Evolutionary conservation across 2,888 invertebrate species (phyloP).

Genomic region (Buathra laborator): DNA sequence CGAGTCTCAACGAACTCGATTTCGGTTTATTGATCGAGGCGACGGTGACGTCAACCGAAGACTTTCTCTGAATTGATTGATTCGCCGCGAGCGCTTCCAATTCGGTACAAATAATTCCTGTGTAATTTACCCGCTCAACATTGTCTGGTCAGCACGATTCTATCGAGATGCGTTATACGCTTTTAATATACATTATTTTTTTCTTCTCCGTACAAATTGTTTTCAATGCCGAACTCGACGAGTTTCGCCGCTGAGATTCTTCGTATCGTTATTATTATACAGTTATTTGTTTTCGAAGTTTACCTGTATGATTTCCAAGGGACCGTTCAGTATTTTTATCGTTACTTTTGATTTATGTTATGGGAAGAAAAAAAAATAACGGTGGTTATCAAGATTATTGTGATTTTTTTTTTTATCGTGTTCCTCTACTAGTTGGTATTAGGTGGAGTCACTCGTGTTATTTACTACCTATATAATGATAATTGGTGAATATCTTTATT

Average conservation of each 20-base stretch:
- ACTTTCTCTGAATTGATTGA: constrained; percentile 82
- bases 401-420: constrained; percentile 52
- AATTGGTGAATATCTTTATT: constrained; percentile 25
- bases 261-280: constrained; percentile 29
- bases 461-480: constrained; percentile 23
- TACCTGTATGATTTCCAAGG: constrained; percentile 53
- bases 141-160: constrained; percentile 51
- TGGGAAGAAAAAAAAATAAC: constrained; percentile 4
- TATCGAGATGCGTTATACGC: constrained; percentile 13
- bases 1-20: constrained; percentile 93
- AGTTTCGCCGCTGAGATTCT: constrained; percentile 15
- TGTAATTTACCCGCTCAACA: constrained; percentile 60
- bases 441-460: constrained; percentile 46
- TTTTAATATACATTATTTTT: background rate
- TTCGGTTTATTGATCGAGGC: constrained; percentile 95
- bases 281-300: constrained; percentile 23
- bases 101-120: background rate
- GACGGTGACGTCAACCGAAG: constrained; percentile 89
- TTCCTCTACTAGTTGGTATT: constrained; percentile 54
- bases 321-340: constrained; percentile 65
- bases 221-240: constrained; percentile 24
- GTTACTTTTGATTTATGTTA: constrained; percentile 47
- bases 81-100: background rate
- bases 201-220: constrained; percentile 44
- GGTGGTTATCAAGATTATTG: constrained; percentile 46